Conservation (phyloP, 2,113 vertebrate species). For the Gasterosteus nipponicus region DNA sequence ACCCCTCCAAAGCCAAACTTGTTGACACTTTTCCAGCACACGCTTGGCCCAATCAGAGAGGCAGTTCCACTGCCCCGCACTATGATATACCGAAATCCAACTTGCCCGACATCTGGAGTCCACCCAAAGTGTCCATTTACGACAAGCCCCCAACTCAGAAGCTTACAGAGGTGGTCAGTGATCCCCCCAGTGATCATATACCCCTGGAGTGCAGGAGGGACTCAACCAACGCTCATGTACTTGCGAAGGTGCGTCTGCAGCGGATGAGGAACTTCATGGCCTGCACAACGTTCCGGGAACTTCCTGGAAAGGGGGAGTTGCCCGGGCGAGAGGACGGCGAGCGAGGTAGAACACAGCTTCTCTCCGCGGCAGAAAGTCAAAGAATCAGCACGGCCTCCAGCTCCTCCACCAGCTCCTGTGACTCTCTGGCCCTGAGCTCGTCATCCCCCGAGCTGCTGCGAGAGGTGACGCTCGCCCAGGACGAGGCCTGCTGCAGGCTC, state of each 20-base stretch:
- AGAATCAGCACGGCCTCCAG: slow-evolving; percentile 84
- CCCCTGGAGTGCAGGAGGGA: slow-evolving; percentile 69
- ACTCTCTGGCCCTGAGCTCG: slow-evolving; percentile 73
- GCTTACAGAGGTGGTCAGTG: slow-evolving; percentile 27
- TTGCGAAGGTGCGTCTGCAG: slow-evolving; percentile 69
- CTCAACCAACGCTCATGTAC: slow-evolving; percentile 77
- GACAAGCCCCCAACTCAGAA: slow-evolving; percentile 63
- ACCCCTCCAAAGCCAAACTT: slow-evolving; percentile 47
- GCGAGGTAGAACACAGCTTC: neutral
- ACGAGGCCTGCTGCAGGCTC: slow-evolving; percentile 79
- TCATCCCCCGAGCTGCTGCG: slow-evolving; percentile 78
- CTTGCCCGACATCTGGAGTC: slow-evolving; percentile 24
- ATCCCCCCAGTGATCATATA: slow-evolving; percentile 60
- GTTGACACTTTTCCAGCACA: slow-evolving; percentile 62
- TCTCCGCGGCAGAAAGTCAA: slow-evolving; percentile 76
- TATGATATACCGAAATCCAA: slow-evolving; percentile 77
- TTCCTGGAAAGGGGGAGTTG: slow-evolving; percentile 23
- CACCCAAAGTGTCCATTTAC: slow-evolving; percentile 44
- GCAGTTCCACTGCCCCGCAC: slow-evolving; percentile 12
- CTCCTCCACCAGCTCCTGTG: slow-evolving; percentile 81
- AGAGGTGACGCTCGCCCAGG: slow-evolving; percentile 81
- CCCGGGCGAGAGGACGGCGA: slow-evolving; percentile 26
- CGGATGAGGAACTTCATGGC: slow-evolving; percentile 45
- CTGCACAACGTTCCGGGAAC: slow-evolving; percentile 20
- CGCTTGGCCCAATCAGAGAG: slow-evolving; percentile 1